A percentile compares a stretch with the other conserved stretches of the same genome.
phyloP scores from a whole-genome alignment of 1,140 invertebrate genomes.

The Atopsyche davidsoni region DNA sequence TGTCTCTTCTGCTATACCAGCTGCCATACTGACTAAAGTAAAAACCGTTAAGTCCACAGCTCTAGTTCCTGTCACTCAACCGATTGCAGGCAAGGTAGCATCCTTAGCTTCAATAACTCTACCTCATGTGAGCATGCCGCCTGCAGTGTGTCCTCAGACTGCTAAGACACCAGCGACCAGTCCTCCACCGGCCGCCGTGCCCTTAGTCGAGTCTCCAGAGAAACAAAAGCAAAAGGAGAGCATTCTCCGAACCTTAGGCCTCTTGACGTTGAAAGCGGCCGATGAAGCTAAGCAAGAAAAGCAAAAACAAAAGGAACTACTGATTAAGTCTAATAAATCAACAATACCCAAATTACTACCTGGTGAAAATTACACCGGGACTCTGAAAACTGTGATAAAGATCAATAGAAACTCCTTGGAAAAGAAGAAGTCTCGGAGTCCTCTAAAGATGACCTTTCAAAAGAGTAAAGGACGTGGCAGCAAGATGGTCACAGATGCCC shows the following conservation, averaged over 20 bases:
- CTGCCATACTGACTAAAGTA: too few relatives aligned
- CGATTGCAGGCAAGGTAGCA: too few relatives aligned
- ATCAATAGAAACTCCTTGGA: conserved; percentile 47
- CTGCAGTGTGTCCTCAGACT: too few relatives aligned
- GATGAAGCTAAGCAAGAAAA: conserved; percentile 51
- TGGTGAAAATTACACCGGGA: conserved; percentile 59
- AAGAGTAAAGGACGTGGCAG: conserved; percentile 59
- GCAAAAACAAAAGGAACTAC: conserved; percentile 52
- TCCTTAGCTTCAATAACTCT: too few relatives aligned
- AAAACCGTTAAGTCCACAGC: too few relatives aligned
- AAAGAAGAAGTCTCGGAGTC: conserved; percentile 58
- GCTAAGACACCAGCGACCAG: background rate
- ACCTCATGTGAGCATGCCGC: too few relatives aligned
- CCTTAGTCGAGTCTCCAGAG: conserved; percentile 48
- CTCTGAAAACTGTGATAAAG: conserved; percentile 73
- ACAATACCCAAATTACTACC: conserved; percentile 41
- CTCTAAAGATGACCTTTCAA: conserved; percentile 74
- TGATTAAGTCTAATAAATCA: conserved; percentile 50
- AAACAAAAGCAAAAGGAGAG: conserved; percentile 55
- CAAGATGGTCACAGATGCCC: conserved; percentile 44
- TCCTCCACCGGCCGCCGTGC: background rate
- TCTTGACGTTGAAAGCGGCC: conserved; percentile 57
- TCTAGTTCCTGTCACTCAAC: too few relatives aligned
- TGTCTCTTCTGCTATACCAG: too few relatives aligned
- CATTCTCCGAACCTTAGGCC: conserved; percentile 56